Percentiles rank a stretch among this genome's conserved stretches.
Conservation (phyloP, 2,113 vertebrate genomes). For the Coryphaenoides rupestris region DNA sequence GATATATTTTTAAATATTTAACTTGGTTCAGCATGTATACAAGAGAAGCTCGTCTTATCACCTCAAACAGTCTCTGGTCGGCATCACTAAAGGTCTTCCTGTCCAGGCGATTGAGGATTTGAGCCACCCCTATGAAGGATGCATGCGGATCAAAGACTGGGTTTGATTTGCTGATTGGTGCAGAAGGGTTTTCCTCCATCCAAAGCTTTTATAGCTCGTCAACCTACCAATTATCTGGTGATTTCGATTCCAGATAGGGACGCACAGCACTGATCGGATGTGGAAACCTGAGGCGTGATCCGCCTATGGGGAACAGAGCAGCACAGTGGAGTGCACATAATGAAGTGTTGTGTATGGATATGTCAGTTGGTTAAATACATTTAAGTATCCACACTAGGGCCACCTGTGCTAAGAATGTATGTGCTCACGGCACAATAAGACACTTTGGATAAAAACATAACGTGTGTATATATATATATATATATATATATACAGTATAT, state of each 20-base stretch:
- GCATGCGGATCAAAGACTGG: not conserved
- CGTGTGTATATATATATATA: no score
- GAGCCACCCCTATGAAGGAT: conserved; percentile 70
- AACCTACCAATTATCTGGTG: conserved; percentile 78
- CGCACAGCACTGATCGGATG: conserved; percentile 77
- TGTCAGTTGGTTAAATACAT: no score
- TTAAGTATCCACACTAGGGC: not conserved
- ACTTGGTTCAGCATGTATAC: not conserved
- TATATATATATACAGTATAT: no score
- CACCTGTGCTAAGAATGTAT: not conserved
- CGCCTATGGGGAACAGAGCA: conserved; percentile 54
- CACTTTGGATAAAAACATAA: no score
- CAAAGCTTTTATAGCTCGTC: not conserved
- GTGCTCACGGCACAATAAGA: no score
- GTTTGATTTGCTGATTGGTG: no score
- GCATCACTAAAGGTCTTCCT: conserved; percentile 78
- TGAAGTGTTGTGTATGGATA: not conserved
- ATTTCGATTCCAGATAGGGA: conserved; percentile 80
- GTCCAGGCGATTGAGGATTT: conserved; percentile 78
- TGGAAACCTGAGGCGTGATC: conserved; percentile 79
- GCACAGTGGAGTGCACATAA: not conserved
- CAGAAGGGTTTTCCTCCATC: no score
- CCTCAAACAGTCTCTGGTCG: conserved; percentile 80
- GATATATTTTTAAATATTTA: not conserved
- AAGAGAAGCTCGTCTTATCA: conserved; percentile 12